phyloP scores from a whole-genome alignment of 2,888 invertebrate genomes.

The Brachypterus glaber region DNA sequence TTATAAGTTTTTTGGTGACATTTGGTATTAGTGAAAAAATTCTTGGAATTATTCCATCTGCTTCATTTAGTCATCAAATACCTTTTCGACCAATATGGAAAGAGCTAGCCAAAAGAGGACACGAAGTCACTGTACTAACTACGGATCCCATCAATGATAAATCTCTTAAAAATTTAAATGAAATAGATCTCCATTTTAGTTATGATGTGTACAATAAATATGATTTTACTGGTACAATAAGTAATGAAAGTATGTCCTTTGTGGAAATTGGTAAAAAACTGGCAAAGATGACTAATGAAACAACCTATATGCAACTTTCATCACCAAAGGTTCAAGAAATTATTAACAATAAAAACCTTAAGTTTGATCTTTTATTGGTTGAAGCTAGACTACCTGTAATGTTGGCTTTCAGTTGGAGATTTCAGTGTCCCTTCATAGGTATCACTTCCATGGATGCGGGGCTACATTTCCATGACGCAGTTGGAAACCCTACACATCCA shows the following conservation, averaged over 20 bases:
- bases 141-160: constrained; percentile 17
- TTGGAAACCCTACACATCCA: constrained; percentile 28
- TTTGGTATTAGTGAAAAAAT: constrained; percentile 15
- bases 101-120: constrained; percentile 25
- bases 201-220: constrained; percentile 26
- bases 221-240: constrained; percentile 14
- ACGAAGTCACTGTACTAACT: constrained; percentile 26
- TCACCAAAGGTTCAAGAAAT: constrained; percentile 29
- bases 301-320: constrained; percentile 19
- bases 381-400: constrained; percentile 25
- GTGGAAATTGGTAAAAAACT: constrained; percentile 12
- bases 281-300: constrained; percentile 13
- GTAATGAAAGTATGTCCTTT: constrained; percentile 19
- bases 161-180: constrained; percentile 28
- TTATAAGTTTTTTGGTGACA: background rate
- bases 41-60: constrained; percentile 16
- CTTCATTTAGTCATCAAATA: constrained; percentile 25
- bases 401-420: constrained; percentile 23
- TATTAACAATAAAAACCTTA: constrained; percentile 26
- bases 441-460: constrained; percentile 24
- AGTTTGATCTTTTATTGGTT: constrained; percentile 30
- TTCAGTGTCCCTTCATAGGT: constrained; percentile 28
- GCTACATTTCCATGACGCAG: constrained; percentile 16
- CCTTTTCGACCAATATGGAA: constrained; percentile 23
- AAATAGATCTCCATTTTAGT: constrained; percentile 33